Evolutionary conservation across 2,113 vertebrate genomes (phyloP).

Genomic region (Apistogramma diplotaenia): DNA sequence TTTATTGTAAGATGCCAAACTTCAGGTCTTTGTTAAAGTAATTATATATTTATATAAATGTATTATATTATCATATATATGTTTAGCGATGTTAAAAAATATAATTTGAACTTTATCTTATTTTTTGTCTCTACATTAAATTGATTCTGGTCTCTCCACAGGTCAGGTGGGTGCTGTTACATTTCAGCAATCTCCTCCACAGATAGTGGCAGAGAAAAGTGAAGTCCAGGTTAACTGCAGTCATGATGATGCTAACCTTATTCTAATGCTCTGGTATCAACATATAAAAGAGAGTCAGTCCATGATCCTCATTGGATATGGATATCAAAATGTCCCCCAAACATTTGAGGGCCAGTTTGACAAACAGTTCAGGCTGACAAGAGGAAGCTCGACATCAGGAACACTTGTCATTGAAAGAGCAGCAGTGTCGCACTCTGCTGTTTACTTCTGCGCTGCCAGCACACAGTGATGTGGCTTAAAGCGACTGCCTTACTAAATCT

Average conservation of each 20-base stretch:
- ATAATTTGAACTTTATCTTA: fast-evolving
- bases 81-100: fast-evolving
- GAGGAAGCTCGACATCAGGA: not conserved
- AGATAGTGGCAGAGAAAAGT: not conserved
- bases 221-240: not conserved
- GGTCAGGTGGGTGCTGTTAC: constrained; percentile 9
- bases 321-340: not conserved
- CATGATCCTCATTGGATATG: constrained; percentile 48
- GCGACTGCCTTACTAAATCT: not conserved
- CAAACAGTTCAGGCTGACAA: not conserved
- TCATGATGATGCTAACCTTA: fast-evolving
- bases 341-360: constrained; percentile 3
- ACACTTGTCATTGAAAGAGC: not conserved
- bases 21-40: not conserved
- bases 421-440: not conserved
- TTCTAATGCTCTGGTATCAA: constrained; percentile 44
- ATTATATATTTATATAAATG: fast-evolving
- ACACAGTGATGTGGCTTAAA: not conserved
- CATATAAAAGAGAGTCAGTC: constrained; percentile 1
- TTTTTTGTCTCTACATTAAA: not conserved
- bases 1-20: not conserved
- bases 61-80: not conserved
- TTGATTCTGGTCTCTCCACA: fast-evolving
- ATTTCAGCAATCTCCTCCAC: constrained; percentile 4
- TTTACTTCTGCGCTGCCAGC: not conserved